Conservation (phyloP, 2,797 vertebrate genomes). For the Pseudomugil gertrudae region DNA sequence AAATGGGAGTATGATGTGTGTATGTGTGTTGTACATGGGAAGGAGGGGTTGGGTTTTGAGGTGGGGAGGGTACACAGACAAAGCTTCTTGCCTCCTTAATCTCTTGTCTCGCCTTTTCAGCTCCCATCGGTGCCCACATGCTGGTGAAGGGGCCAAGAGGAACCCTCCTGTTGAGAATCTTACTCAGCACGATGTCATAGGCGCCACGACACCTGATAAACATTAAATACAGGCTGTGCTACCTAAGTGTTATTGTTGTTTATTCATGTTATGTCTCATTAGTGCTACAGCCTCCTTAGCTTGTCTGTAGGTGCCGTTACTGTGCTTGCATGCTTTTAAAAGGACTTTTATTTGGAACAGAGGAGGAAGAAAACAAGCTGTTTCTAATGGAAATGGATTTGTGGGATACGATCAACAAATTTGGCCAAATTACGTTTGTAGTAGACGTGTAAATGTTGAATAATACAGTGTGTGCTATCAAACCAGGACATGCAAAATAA, state of each 20-base stretch:
- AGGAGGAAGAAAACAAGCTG: neutral
- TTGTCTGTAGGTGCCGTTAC: constrained; percentile 33
- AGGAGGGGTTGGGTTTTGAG: constrained; percentile 47
- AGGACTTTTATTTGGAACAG: constrained; percentile 33
- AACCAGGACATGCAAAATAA: neutral
- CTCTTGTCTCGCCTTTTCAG: constrained; percentile 85
- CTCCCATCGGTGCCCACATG: constrained; percentile 74
- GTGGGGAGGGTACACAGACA: constrained; percentile 67
- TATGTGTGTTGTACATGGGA: constrained; percentile 25
- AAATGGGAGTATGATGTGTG: constrained; percentile 71
- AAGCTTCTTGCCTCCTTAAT: constrained; percentile 83
- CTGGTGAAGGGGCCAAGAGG: constrained; percentile 85
- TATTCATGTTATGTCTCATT: constrained; percentile 67
- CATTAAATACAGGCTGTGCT: constrained; percentile 86
- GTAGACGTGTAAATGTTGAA: no score
- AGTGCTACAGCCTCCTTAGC: constrained; percentile 68
- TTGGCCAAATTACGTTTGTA: constrained; percentile 17
- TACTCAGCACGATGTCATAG: constrained; percentile 88
- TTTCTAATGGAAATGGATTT: constrained; percentile 15
- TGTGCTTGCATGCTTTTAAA: constrained; percentile 12
- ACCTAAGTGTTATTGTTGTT: constrained; percentile 80
- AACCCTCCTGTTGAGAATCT: constrained; percentile 85
- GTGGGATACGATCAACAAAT: constrained; percentile 20
- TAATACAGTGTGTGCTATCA: neutral
- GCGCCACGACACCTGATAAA: constrained; percentile 84